These are phyloP conservation scores for Epinephelus cyanopodus DNA, from an alignment of 2,113 vertebrate species.

Conservation along the genomic window DNA sequence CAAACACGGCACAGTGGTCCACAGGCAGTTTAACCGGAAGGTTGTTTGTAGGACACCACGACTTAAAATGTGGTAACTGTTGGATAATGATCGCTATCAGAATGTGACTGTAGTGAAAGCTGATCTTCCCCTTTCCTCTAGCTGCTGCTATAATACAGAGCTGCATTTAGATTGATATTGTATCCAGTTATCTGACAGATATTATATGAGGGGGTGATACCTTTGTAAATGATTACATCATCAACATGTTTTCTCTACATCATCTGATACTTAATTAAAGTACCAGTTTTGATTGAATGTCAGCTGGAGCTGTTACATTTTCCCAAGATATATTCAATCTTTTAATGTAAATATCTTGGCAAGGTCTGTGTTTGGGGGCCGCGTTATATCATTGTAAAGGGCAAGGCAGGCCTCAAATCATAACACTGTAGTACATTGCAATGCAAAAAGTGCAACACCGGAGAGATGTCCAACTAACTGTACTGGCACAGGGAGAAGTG, in stretches of 20 bases:
- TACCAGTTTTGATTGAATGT: conserved; percentile 30
- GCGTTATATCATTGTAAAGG: conserved; percentile 8
- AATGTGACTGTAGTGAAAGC: conserved; percentile 4
- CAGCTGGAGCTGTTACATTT: conserved; percentile 4
- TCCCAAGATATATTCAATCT: conserved; percentile 7
- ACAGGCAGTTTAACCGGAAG: conserved; percentile 75
- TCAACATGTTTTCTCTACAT: too few relatives aligned
- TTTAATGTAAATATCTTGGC: conserved; percentile 32
- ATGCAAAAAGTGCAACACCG: not conserved
- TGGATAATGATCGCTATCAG: conserved; percentile 30
- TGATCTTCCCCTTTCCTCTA: not conserved
- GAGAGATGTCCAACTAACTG: conserved; percentile 19
- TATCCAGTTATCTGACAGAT: conserved; percentile 11
- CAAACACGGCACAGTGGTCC: conserved; percentile 70
- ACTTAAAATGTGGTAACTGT: conserved; percentile 44
- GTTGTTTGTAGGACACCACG: conserved; percentile 81
- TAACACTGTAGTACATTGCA: conserved; percentile 13
- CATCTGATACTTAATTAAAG: not conserved
- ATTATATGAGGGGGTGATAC: not conserved
- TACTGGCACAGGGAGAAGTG: conserved; percentile 17
- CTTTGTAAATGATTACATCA: too few relatives aligned
- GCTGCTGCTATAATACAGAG: not conserved
- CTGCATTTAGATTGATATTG: conserved; percentile 11
- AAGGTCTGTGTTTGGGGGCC: conserved; percentile 21
- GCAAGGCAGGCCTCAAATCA: conserved; percentile 16